Evolutionary conservation across 2,888 invertebrate genomes (phyloP).

Genomic region (Mimas tiliae): DNA sequence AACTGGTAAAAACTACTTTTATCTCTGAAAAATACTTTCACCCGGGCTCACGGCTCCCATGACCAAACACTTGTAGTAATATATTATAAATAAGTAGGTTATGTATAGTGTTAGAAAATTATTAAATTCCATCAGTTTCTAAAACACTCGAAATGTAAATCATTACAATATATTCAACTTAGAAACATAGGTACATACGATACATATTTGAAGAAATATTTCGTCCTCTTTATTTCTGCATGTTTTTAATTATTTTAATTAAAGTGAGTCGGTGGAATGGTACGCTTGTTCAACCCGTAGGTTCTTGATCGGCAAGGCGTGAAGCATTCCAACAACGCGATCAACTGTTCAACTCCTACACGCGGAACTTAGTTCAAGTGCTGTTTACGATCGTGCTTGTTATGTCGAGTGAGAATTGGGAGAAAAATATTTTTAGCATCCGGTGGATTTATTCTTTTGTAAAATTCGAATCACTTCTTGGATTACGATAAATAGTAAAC

Average conservation of each 20-base stretch:
- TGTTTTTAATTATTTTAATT: not conserved
- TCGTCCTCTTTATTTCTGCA: not conserved
- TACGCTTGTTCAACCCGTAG: not conserved
- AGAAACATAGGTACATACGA: no score
- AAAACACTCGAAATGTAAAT: no score
- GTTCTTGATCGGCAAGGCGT: slow-evolving; percentile 11
- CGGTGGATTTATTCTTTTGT: not conserved
- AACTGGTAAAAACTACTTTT: no score
- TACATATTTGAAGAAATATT: not conserved
- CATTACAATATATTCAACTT: no score
- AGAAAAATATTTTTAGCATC: not conserved
- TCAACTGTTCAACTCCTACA: slow-evolving; percentile 40
- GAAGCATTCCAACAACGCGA: slow-evolving; percentile 8
- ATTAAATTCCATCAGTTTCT: no score
- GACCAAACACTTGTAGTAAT: no score
- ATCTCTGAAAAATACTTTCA: no score
- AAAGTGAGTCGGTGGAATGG: not conserved
- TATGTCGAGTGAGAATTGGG: slow-evolving; percentile 32
- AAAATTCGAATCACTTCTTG: not conserved
- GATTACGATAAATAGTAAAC: no score
- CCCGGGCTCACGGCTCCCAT: no score
- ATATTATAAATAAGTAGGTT: not conserved
- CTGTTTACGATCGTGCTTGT: slow-evolving; percentile 41
- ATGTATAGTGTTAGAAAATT: no score
- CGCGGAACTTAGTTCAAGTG: slow-evolving; percentile 36